Evolutionary conservation across 37 sponge, comb jelly and placozoan genomes (phyloP).

Genomic region (Ianthella basta): DNA sequence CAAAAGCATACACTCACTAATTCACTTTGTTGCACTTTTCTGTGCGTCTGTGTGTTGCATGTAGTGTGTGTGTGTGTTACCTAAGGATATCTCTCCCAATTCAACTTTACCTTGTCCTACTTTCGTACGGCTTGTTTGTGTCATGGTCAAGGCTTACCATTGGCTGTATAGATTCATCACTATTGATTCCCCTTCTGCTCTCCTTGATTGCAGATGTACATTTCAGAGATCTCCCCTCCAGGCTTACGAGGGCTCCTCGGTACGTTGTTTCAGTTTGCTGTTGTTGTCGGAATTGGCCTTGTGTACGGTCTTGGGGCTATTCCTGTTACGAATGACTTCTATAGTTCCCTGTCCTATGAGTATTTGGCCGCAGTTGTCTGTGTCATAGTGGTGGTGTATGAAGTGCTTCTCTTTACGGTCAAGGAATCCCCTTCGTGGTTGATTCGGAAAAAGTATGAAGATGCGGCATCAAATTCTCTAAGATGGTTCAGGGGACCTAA

Average conservation of each 20-base stretch:
- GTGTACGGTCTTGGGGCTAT: conserved; percentile 53
- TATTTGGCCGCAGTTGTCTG: conserved; percentile 48
- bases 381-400: conserved; percentile 53
- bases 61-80: background rate
- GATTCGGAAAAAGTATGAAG: conserved; percentile 4
- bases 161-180: background rate
- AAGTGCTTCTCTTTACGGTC: conserved; percentile 53
- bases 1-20: too few species aligned
- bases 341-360: conserved; percentile 38
- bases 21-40: background rate
- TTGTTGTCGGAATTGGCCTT: conserved; percentile 75
- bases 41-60: conserved; percentile 6
- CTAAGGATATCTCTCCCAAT: background rate
- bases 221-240: conserved; percentile 72
- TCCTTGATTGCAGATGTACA: conserved; percentile 65
- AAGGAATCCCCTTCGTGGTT: conserved; percentile 84
- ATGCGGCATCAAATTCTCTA: conserved; percentile 25
- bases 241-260: conserved; percentile 72
- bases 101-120: background rate
- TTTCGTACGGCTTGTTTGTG: background rate
- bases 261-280: conserved; percentile 65
- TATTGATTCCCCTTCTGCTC: background rate
- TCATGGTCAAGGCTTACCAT: too few species aligned
- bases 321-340: background rate
- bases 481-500: conserved; percentile 49